Evolutionary conservation across 2,113 vertebrate genomes (phyloP).

Genomic region (Burhinus oedicnemus): DNA sequence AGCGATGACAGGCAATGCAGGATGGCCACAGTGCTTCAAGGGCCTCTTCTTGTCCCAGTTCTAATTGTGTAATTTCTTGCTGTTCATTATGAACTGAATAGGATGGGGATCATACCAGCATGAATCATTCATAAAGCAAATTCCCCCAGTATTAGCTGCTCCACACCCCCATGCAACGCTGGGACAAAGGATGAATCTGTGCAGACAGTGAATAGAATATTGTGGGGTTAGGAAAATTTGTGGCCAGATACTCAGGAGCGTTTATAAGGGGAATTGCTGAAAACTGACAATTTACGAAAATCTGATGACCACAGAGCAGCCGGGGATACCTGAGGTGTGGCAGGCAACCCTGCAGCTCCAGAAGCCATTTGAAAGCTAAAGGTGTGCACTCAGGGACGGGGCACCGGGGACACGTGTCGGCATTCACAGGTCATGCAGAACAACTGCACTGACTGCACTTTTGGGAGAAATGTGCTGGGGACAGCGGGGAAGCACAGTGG

Average conservation of each 20-base stretch:
- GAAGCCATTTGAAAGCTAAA: neutral
- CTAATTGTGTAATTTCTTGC: neutral
- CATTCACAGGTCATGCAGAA: conserved; percentile 31
- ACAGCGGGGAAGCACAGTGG: conserved; percentile 14
- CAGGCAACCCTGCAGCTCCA: neutral
- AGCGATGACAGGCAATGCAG: fast-evolving
- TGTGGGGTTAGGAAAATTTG: neutral
- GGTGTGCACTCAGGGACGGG: neutral
- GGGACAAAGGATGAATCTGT: neutral
- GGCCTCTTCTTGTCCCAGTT: neutral
- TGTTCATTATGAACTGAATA: neutral
- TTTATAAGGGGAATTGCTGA: neutral
- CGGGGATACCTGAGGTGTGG: neutral
- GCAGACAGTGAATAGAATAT: neutral
- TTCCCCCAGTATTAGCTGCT: neutral
- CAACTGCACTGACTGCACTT: conserved; percentile 31
- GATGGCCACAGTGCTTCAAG: neutral
- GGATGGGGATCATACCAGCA: neutral
- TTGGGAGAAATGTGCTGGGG: neutral
- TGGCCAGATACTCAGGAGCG: neutral
- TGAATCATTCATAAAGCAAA: neutral
- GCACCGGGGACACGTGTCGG: neutral
- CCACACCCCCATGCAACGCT: neutral
- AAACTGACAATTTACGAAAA: neutral
- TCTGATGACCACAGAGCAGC: neutral